Evolutionary conservation across 2,797 vertebrate species (phyloP).

Genomic region (Sphaeramia orbicularis): DNA sequence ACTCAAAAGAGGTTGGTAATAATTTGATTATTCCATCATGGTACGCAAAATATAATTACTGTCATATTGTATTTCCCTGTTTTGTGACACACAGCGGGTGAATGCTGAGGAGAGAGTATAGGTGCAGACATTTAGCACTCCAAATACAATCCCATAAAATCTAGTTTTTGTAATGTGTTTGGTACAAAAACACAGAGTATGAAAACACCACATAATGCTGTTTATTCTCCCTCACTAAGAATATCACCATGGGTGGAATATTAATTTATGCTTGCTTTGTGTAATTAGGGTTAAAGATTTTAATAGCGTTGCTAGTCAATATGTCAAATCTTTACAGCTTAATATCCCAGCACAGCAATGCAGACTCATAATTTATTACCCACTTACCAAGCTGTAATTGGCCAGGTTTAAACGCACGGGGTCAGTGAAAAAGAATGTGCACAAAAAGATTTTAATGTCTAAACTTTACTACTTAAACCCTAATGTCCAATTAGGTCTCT

Average conservation of each 20-base stretch:
- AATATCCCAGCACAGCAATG: conserved; percentile 44
- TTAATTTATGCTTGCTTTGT: conserved; percentile 41
- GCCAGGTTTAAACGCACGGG: conserved; percentile 31
- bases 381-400: conserved; percentile 48
- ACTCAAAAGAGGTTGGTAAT: conserved; percentile 51
- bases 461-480: conserved; percentile 3
- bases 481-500: conserved; percentile 12
- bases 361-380: conserved; percentile 49
- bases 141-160: too few species aligned
- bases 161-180: not conserved
- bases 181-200: not conserved
- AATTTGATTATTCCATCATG: conserved; percentile 62
- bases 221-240: conserved; percentile 9
- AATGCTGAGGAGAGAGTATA: conserved; percentile 17
- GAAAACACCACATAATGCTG: conserved; percentile 2
- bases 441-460: conserved; percentile 12
- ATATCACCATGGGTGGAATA: conserved; percentile 26
- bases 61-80: conserved; percentile 73
- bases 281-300: conserved; percentile 60
- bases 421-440: conserved; percentile 14
- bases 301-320: conserved; percentile 54
- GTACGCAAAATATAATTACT: conserved; percentile 75
- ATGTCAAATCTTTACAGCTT: conserved; percentile 54
- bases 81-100: conserved; percentile 11
- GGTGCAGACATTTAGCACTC: too few species aligned